Evolutionary conservation across 2,113 vertebrate species (phyloP), one percentile per base, ranked within the genome.

Genomic region (Lipotes vexillifer): DNA sequence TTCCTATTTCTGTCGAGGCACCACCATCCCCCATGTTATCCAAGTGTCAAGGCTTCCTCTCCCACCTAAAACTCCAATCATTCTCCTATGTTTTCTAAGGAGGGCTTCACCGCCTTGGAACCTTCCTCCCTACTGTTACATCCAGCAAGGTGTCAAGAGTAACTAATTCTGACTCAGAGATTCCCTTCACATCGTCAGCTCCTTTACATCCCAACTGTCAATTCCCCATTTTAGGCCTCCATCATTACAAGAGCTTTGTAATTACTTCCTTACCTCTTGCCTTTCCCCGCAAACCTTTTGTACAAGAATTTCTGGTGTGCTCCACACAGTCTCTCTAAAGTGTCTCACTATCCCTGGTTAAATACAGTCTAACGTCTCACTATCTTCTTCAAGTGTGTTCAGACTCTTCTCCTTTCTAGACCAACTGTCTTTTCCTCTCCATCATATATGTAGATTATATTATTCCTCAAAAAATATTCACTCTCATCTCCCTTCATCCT

Each of bases 21-120:
- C 8, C 2, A 5, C 9, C 33, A 20, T 5, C 5, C 21, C 8
- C 10, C 20, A 25, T 2, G 2, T 14, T 5, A 66, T 8, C 23
- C 27, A 5, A 29, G 36, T 1, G 4, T 46, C 15, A 2, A 2
- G 27, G 5, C n/a, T 10, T 12, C 18, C 12, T 15, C 2, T 3
- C 20, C 29, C 23, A 20, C 25, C 36, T 4, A 3, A 31, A 61
- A 6, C 31, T 69, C 65, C 41, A 2, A 77, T 31, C 3, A 17
- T 2, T 21, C 55, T 27, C 55, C 57, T 23, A 0, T 31, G 18
- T 44, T 46, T 68, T 11, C 81, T 55, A 15, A 33, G 8, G 13
- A 38, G 17, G 13, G 8, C 10, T 33, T 33, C 38, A 11, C 15
- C 6, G 1, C 15, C 49, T 15, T 1, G 15, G 27, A 8, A n/a